These are phyloP conservation scores for Scaptomyza polygonia DNA, from an alignment of 2,888 invertebrate genomes.

Conservation along the genomic window DNA sequence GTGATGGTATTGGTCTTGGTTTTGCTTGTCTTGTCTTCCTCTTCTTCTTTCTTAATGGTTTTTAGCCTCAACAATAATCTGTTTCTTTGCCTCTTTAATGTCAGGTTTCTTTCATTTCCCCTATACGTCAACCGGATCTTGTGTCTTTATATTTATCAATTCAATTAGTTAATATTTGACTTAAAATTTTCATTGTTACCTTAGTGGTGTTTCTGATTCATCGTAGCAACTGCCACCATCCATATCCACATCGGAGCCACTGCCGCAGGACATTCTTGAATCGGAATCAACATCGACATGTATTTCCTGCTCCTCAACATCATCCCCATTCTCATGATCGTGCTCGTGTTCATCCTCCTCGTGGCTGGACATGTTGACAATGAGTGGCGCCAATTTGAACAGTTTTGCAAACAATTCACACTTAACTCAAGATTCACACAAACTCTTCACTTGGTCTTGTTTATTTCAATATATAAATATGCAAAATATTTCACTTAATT, in stretches of 20 bases:
- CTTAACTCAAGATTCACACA: conserved; percentile 1
- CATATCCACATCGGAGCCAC: conserved; percentile 84
- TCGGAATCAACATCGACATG: conserved; percentile 84
- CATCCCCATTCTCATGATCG: conserved; percentile 75
- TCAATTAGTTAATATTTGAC: not conserved
- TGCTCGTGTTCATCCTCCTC: conserved; percentile 82
- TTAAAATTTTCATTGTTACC: conserved; percentile 59
- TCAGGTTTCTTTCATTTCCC: not conserved
- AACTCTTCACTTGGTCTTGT: conserved; percentile 27
- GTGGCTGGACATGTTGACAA: conserved; percentile 83
- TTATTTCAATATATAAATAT: conserved; percentile 1
- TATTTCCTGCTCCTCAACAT: conserved; percentile 84
- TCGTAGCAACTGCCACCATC: conserved; percentile 84
- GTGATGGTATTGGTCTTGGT: no score
- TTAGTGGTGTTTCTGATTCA: conserved; percentile 84
- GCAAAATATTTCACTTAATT: conserved; percentile 9
- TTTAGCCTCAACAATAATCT: not conserved
- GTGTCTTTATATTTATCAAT: no score
- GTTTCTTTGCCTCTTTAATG: not conserved
- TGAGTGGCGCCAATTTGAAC: conserved; percentile 77
- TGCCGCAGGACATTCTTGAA: conserved; percentile 84
- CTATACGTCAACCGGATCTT: not conserved
- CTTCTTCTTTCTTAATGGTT: no score
- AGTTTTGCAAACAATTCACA: conserved; percentile 6
- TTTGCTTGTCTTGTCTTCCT: no score